phyloP scores from a whole-genome alignment of 2,888 invertebrate genomes.

The Autographa pulchrina region DNA sequence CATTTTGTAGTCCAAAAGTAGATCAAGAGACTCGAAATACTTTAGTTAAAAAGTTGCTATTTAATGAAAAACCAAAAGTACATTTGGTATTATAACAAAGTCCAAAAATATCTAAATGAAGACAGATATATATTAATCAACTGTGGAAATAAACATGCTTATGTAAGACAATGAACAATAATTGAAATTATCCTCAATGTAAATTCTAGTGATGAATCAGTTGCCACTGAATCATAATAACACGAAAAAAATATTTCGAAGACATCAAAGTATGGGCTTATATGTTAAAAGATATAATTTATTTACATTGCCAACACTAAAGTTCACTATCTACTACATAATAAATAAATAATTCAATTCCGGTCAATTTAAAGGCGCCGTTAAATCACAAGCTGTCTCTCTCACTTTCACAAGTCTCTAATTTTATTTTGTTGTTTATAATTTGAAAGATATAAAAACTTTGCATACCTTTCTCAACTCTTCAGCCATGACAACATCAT shows the following conservation, averaged over 20 bases:
- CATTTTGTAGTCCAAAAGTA: too few relatives aligned
- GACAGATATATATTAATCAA: not conserved
- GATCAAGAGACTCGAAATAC: too few relatives aligned
- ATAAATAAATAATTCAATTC: not conserved
- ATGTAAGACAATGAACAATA: constrained; percentile 4
- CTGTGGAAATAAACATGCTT: not conserved
- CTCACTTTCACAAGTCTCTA: too few relatives aligned
- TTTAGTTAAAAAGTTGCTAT: too few relatives aligned
- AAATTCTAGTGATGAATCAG: not conserved
- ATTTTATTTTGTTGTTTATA: not conserved
- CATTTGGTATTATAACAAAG: not conserved
- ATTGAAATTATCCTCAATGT: constrained; percentile 7
- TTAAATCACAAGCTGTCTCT: too few relatives aligned
- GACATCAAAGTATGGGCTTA: too few relatives aligned
- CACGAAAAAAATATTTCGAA: too few relatives aligned
- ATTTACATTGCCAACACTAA: too few relatives aligned
- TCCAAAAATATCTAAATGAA: not conserved
- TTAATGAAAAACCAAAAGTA: too few relatives aligned
- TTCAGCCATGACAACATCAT: constrained; percentile 93
- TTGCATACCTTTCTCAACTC: constrained; percentile 92
- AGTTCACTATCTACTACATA: not conserved
- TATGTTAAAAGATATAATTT: not conserved
- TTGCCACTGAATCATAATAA: not conserved
- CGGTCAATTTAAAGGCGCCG: too few relatives aligned
- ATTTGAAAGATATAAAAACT: not conserved